phyloP scores from a whole-genome alignment of 2,113 vertebrate species.

The Lynx canadensis region DNA sequence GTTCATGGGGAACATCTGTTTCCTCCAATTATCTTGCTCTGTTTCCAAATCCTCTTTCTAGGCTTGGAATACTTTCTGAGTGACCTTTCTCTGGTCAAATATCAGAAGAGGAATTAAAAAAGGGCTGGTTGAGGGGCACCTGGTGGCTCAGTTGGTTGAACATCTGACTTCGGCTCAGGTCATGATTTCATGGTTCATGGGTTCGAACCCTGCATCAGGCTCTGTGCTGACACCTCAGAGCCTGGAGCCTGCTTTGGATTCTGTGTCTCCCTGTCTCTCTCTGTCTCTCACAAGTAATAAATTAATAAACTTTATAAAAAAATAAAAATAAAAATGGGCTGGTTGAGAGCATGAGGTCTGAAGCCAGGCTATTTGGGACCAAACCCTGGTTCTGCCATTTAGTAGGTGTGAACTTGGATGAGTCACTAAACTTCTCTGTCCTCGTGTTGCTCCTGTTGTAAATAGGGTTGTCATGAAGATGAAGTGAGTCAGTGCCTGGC shows the following conservation, averaged over 20 bases:
- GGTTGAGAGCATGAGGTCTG: background rate
- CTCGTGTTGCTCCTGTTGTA: background rate
- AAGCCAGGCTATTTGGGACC: background rate
- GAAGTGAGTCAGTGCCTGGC: background rate
- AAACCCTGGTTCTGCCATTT: background rate
- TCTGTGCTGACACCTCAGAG: no score
- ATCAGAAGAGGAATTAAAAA: constrained; percentile 31
- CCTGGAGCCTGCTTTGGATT: no score
- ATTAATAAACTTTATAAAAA: no score
- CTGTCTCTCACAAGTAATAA: no score
- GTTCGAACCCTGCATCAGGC: no score
- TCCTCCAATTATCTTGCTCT: background rate
- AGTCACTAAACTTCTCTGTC: background rate
- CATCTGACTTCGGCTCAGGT: no score
- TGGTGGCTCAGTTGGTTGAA: no score
- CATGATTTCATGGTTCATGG: no score
- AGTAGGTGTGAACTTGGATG: background rate
- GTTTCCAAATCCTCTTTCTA: constrained; percentile 33
- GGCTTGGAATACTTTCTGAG: background rate
- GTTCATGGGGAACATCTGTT: background rate
- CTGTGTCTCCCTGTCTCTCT: no score
- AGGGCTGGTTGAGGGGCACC: background rate
- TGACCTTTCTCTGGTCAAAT: background rate
- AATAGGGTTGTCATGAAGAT: background rate
- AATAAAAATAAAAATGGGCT: background rate